Conservation (phyloP, 2,113 vertebrate genomes). For the Passer domesticus region DNA sequence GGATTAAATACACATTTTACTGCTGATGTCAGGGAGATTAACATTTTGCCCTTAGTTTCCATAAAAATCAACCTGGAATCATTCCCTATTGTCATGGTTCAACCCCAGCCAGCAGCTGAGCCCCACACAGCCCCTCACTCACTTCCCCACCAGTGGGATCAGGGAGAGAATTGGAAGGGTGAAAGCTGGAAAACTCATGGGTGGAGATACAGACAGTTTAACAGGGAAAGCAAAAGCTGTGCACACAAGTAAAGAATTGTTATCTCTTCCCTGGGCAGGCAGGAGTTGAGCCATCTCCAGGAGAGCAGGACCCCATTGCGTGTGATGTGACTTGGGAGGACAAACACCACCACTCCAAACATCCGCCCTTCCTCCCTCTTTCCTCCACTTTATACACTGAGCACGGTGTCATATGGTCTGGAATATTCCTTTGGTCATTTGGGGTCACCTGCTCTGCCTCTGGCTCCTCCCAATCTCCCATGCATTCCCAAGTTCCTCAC, state of each 20-base stretch:
- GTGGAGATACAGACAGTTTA: neutral
- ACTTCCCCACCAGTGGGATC: neutral
- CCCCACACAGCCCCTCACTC: fast-evolving
- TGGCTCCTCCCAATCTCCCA: fast-evolving
- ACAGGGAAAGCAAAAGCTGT: neutral
- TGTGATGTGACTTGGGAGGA: fast-evolving
- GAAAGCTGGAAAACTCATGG: neutral
- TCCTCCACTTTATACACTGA: neutral
- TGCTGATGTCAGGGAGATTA: neutral
- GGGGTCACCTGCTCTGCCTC: neutral
- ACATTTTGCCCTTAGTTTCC: neutral
- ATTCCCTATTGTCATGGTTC: neutral
- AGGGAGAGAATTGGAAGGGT: neutral
- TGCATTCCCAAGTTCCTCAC: neutral
- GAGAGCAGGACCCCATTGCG: neutral
- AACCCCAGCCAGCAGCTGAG: neutral
- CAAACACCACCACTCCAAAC: neutral
- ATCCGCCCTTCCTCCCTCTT: neutral
- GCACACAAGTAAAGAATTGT: neutral
- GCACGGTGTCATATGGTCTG: neutral
- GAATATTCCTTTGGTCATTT: neutral
- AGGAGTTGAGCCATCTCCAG: neutral
- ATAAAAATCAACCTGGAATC: neutral
- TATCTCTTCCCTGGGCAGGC: neutral
- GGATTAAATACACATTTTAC: neutral